Conservation (phyloP, 2,888 invertebrate genomes). For the Andricus curvator region DNA sequence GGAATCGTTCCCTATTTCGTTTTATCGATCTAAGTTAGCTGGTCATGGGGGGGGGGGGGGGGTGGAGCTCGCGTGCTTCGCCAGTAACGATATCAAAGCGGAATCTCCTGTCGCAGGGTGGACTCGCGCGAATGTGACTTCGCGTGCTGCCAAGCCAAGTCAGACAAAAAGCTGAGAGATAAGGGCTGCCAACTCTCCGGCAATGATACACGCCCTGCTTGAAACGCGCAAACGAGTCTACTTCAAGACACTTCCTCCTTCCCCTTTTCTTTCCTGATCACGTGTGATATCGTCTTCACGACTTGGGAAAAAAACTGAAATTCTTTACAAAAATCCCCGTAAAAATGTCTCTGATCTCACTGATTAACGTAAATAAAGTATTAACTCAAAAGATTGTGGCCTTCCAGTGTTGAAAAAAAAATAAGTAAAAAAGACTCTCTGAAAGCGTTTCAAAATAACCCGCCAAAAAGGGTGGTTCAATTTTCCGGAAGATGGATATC, state of each 20-base stretch:
- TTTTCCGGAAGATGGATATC: too few relatives aligned
- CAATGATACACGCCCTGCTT: slow-evolving; percentile 40
- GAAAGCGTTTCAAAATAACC: too few relatives aligned
- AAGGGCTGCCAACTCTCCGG: slow-evolving; percentile 47
- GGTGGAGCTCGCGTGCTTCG: slow-evolving; percentile 64
- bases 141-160: slow-evolving; percentile 71
- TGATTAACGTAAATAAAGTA: background rate
- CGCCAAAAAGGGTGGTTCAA: too few relatives aligned
- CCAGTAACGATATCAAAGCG: slow-evolving; percentile 67
- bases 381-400: too few relatives aligned
- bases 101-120: slow-evolving; percentile 72
- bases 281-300: slow-evolving; percentile 55
- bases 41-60: slow-evolving; percentile 31
- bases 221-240: slow-evolving; percentile 58
- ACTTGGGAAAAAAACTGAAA: background rate
- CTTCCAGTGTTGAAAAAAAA: too few relatives aligned
- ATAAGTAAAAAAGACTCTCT: too few relatives aligned
- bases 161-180: slow-evolving; percentile 67
- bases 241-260: slow-evolving; percentile 58
- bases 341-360: background rate
- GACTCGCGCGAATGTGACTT: slow-evolving; percentile 68
- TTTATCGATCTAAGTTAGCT: slow-evolving; percentile 53
- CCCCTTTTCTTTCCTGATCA: slow-evolving; percentile 59
- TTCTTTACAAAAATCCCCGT: background rate
- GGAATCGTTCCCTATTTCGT: slow-evolving; percentile 54